Evolutionary conservation across 1,140 invertebrate genomes (phyloP).

Genomic region (Hyphantria cunea): DNA sequence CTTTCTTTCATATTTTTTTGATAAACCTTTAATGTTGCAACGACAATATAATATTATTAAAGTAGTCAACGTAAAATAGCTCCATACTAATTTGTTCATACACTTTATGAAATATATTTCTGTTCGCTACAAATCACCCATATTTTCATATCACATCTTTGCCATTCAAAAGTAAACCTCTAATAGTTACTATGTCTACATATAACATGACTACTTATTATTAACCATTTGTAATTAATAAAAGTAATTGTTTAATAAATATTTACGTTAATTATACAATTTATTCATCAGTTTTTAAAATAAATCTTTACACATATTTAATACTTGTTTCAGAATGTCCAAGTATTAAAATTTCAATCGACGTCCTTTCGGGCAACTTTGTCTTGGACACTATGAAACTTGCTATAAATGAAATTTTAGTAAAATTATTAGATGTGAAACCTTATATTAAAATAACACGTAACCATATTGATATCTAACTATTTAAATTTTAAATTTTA

Average conservation of each 20-base stretch:
- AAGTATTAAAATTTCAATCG: too few relatives aligned
- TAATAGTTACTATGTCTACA: slow-evolving; percentile 6
- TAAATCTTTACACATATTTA: too few relatives aligned
- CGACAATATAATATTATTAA: slow-evolving; percentile 23
- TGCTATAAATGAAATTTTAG: too few relatives aligned
- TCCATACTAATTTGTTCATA: slow-evolving; percentile 19
- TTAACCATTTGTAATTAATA: slow-evolving; percentile 4
- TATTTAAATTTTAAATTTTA: slow-evolving; percentile 25
- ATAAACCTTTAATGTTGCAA: slow-evolving; percentile 27
- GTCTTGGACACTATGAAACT: too few relatives aligned
- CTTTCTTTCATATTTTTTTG: slow-evolving; percentile 11
- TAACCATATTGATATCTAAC: slow-evolving; percentile 33
- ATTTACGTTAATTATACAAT: background rate
- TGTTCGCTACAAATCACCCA: slow-evolving; percentile 39
- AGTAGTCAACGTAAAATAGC: slow-evolving; percentile 29
- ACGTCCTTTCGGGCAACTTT: too few relatives aligned
- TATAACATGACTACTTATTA: slow-evolving; percentile 23
- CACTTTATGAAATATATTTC: slow-evolving; percentile 19
- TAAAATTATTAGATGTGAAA: background rate
- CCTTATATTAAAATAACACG: slow-evolving; percentile 7
- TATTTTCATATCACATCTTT: slow-evolving; percentile 43
- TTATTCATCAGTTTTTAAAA: too few relatives aligned
- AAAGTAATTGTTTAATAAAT: slow-evolving; percentile 8
- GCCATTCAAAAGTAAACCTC: slow-evolving; percentile 1
- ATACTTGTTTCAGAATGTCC: too few relatives aligned